Percentiles rank a stretch among this genome's conserved stretches.
phyloP scores from a whole-genome alignment of 2,888 invertebrate species.

The Lithophane socia region DNA sequence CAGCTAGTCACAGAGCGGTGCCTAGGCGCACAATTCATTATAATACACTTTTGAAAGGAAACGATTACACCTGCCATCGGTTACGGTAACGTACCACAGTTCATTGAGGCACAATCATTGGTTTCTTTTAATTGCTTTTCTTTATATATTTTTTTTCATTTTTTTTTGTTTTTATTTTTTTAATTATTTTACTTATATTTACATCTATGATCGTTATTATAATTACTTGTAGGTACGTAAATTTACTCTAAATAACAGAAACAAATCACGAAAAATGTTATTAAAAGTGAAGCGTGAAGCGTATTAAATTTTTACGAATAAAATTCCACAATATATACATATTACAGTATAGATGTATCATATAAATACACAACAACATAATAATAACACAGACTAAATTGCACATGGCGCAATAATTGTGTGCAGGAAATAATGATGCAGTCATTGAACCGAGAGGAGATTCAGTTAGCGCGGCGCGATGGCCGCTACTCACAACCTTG shows the following conservation, averaged over 20 bases:
- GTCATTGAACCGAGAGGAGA: constrained; percentile 89
- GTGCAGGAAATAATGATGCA: constrained; percentile 88
- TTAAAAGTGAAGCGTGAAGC: constrained; percentile 90
- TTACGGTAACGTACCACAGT: constrained; percentile 91
- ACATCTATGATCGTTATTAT: constrained; percentile 89
- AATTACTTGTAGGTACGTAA: constrained; percentile 90
- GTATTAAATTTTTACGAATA: constrained; percentile 89
- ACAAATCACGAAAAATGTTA: constrained; percentile 88
- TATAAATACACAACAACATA: constrained; percentile 90
- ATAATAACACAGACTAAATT: constrained; percentile 90
- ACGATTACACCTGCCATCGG: constrained; percentile 88
- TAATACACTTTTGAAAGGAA: constrained; percentile 83
- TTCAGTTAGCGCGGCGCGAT: constrained; percentile 80
- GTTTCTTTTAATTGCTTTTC: constrained; percentile 89
- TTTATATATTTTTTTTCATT: constrained; percentile 75
- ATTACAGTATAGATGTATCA: constrained; percentile 88
- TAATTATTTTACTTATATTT: constrained; percentile 78
- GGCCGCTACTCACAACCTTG: constrained; percentile 86
- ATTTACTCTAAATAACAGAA: constrained; percentile 90
- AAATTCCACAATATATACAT: constrained; percentile 90
- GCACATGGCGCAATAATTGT: constrained; percentile 88
- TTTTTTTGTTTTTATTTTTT: constrained; percentile 76
- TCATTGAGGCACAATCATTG: constrained; percentile 91
- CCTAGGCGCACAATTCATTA: constrained; percentile 84
- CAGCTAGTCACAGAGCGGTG: constrained; percentile 76